Evolutionary conservation across 2,113 vertebrate species (phyloP).

Genomic region (Odontophorus gujanensis): DNA sequence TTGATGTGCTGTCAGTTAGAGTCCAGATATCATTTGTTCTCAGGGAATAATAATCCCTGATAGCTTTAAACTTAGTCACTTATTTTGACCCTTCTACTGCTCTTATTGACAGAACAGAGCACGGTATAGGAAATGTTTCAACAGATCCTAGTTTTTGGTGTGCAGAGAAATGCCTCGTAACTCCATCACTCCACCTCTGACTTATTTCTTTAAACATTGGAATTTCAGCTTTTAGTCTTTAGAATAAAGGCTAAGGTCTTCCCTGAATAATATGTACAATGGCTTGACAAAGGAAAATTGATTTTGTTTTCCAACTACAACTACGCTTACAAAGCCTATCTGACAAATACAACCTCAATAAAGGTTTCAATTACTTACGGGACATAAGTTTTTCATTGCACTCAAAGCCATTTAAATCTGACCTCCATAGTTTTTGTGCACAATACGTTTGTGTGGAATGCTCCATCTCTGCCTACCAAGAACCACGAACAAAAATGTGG

Average conservation of each 20-base stretch:
- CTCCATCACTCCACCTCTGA: neutral
- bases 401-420: neutral
- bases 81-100: neutral
- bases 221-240: neutral
- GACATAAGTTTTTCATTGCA: neutral
- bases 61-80: slow-evolving; percentile 5
- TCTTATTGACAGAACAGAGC: neutral
- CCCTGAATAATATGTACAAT: neutral
- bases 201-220: slow-evolving; percentile 2
- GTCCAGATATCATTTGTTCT: slow-evolving; percentile 13
- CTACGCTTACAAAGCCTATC: neutral
- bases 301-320: slow-evolving; percentile 7
- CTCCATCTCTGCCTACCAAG: neutral
- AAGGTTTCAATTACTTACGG: neutral
- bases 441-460: neutral
- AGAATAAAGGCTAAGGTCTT: neutral
- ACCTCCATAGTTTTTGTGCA: neutral
- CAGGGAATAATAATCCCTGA: neutral
- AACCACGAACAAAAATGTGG: neutral
- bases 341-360: neutral
- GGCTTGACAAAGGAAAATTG: neutral
- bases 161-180: neutral
- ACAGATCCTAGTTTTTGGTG: neutral
- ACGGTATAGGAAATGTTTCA: slow-evolving; percentile 22
- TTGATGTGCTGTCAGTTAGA: neutral